These are phyloP conservation scores for Rafetus swinhoei DNA, from an alignment of 2,113 vertebrate species.

Conservation along the genomic window DNA sequence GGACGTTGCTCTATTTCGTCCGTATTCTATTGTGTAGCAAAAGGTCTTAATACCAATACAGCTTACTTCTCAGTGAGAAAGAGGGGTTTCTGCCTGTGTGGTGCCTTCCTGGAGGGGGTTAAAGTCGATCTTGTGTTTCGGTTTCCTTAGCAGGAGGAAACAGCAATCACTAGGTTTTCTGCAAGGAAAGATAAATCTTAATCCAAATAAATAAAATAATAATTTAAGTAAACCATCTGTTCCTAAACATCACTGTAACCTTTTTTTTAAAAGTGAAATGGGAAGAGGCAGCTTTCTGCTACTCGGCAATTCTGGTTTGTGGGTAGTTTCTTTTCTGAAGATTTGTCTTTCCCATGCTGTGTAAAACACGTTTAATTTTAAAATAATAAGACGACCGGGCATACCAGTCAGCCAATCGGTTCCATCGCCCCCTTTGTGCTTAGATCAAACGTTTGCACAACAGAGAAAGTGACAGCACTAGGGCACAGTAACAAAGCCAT, in stretches of 20 bases:
- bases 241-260: constrained; percentile 37
- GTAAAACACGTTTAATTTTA: constrained; percentile 69
- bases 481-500: constrained; percentile 78
- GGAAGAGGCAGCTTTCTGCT: constrained; percentile 47
- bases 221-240: constrained; percentile 66
- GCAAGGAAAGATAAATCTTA: constrained; percentile 8
- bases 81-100: neutral
- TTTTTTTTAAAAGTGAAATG: constrained; percentile 27
- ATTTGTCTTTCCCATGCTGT: constrained; percentile 67
- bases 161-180: constrained; percentile 43
- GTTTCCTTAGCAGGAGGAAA: constrained; percentile 21
- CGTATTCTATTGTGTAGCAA: neutral
- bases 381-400: constrained; percentile 59
- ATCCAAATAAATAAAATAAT: constrained; percentile 55
- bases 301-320: constrained; percentile 6
- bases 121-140: neutral
- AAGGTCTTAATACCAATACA: neutral
- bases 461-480: constrained; percentile 72
- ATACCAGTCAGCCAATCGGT: constrained; percentile 65
- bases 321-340: constrained; percentile 30
- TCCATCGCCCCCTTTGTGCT: constrained; percentile 67
- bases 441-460: constrained; percentile 75
- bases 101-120: neutral
- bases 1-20: neutral
- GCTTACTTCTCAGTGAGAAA: neutral